Evolutionary conservation across 2,888 invertebrate species (phyloP).

Genomic region (Tryphoninae sp.): DNA sequence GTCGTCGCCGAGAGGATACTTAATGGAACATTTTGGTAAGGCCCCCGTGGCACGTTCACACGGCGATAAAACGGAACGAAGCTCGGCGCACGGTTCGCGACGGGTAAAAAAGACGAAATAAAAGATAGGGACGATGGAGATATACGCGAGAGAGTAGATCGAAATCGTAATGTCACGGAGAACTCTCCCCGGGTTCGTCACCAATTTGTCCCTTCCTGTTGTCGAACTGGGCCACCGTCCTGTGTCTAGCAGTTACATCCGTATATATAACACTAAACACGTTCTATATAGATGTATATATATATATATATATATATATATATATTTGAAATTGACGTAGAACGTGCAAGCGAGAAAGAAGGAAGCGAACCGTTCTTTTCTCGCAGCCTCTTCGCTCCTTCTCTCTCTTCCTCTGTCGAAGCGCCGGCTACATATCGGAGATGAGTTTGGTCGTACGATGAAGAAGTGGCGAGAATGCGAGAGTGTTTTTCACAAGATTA

Average conservation of each 20-base stretch:
- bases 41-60: neutral
- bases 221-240: slow-evolving; percentile 68
- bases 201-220: slow-evolving; percentile 76
- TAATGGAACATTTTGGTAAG: no score
- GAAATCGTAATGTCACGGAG: slow-evolving; percentile 48
- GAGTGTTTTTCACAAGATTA: slow-evolving; percentile 72
- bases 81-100: neutral
- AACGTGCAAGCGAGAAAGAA: slow-evolving; percentile 9
- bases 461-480: slow-evolving; percentile 45
- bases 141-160: slow-evolving; percentile 31
- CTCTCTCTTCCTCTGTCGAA: slow-evolving; percentile 41
- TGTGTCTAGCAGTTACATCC: slow-evolving; percentile 19
- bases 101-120: slow-evolving; percentile 2
- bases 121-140: slow-evolving; percentile 9
- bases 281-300: neutral
- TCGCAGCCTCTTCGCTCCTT: slow-evolving; percentile 52
- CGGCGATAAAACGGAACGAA: neutral
- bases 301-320: slow-evolving; percentile 8
- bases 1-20: neutral
- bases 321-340: neutral
- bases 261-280: neutral
- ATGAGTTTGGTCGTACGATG: slow-evolving; percentile 22
- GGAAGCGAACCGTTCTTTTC: slow-evolving; percentile 39
- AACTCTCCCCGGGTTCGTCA: slow-evolving; percentile 66
- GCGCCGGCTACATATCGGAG: slow-evolving; percentile 33